phyloP scores from a whole-genome alignment of 2,888 invertebrate species.

The Andrena marginata region DNA sequence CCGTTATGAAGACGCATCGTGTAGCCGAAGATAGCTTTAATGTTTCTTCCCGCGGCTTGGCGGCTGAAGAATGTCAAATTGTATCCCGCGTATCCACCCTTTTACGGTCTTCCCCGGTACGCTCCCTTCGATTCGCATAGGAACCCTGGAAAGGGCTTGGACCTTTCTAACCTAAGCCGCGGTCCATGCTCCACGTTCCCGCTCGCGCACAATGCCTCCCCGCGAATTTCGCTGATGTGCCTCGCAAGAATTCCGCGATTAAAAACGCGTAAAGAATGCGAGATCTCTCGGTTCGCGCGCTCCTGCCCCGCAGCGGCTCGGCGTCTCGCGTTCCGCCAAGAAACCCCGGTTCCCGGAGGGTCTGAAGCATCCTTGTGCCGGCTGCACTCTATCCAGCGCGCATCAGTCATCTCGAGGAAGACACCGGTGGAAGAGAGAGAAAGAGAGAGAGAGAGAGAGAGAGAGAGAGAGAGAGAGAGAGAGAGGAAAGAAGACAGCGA shows the following conservation, averaged over 20 bases:
- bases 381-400: constrained; percentile 5
- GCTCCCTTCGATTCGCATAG: background rate
- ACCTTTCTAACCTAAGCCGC: background rate
- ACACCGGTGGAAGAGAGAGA: background rate
- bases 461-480: constrained; percentile 2
- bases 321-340: constrained; percentile 5
- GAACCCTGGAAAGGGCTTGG: background rate
- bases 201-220: background rate
- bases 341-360: constrained; percentile 12
- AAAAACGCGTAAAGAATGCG: constrained; percentile 12
- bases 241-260: background rate
- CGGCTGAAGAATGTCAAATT: constrained; percentile 5
- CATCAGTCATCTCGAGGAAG: constrained; percentile 22
- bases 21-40: constrained; percentile 68
- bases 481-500: background rate
- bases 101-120: background rate
- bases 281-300: constrained; percentile 2
- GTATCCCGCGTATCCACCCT: background rate
- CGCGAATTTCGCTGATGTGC: background rate
- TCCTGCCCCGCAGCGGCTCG: background rate
- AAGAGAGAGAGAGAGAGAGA: background rate
- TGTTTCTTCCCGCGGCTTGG: constrained; percentile 53
- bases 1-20: constrained; percentile 75
- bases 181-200: background rate
- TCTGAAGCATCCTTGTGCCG: constrained; percentile 34